Evolutionary conservation across 2,888 invertebrate species (phyloP).

Genomic region (Campopleginae sp.): DNA sequence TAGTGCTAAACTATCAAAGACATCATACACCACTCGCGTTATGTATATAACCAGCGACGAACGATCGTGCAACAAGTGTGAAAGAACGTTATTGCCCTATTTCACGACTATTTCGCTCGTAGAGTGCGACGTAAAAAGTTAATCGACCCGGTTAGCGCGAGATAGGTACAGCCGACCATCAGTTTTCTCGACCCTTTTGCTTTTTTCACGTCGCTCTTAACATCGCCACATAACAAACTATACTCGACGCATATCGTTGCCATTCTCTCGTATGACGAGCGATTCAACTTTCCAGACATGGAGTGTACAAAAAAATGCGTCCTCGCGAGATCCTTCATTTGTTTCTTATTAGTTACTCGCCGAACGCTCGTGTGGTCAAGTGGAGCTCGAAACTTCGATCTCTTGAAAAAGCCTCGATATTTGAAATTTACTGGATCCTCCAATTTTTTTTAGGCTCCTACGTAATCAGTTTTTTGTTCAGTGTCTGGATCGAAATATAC

Average conservation of each 20-base stretch:
- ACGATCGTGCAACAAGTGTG: constrained; percentile 78
- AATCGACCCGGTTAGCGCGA: constrained; percentile 71
- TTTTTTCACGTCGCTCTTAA: constrained; percentile 50
- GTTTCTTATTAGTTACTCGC: not conserved
- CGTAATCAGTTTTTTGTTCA: not conserved
- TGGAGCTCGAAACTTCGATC: not conserved
- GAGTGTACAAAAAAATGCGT: not conserved
- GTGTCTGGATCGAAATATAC: not conserved
- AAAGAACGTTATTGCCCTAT: constrained; percentile 78
- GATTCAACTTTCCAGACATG: not conserved
- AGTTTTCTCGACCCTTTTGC: constrained; percentile 62
- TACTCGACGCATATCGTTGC: constrained; percentile 16
- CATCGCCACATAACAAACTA: constrained; percentile 11
- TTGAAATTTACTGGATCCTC: not conserved
- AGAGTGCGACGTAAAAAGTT: constrained; percentile 75
- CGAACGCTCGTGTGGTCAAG: not conserved
- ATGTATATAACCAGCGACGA: constrained; percentile 70
- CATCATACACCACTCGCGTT: constrained; percentile 56
- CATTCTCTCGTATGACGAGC: not conserved
- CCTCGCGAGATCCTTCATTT: not conserved
- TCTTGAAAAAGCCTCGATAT: not conserved
- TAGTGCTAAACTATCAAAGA: constrained; percentile 50
- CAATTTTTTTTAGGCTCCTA: not conserved
- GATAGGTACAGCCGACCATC: constrained; percentile 57
- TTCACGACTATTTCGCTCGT: constrained; percentile 77